Conservation (phyloP, 2,888 invertebrate genomes). For the Diarsia dahlii region DNA sequence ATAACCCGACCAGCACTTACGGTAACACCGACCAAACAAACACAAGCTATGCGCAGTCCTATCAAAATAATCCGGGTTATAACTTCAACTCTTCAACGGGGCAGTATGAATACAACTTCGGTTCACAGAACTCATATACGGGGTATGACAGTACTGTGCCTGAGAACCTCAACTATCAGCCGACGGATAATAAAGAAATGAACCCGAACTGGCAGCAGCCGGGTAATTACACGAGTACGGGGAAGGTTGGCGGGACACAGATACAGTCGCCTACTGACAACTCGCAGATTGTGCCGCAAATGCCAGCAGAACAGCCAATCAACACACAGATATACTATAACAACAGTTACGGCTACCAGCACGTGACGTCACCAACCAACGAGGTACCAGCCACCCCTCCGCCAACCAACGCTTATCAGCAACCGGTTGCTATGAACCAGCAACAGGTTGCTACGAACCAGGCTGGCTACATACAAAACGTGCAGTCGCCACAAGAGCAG, state of each 20-base stretch:
- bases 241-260: constrained; percentile 82
- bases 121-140: constrained; percentile 88
- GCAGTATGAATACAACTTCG: constrained; percentile 91
- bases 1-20: constrained; percentile 69
- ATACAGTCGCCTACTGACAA: constrained; percentile 87
- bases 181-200: constrained; percentile 70
- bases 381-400: constrained; percentile 72
- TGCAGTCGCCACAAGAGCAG: constrained; percentile 81
- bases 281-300: constrained; percentile 69
- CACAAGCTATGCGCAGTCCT: constrained; percentile 76
- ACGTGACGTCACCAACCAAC: constrained; percentile 69
- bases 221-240: constrained; percentile 88
- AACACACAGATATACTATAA: constrained; percentile 85
- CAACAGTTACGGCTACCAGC: constrained; percentile 88
- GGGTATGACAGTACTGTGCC: constrained; percentile 71
- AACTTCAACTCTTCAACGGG: constrained; percentile 90
- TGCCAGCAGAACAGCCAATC: constrained; percentile 63
- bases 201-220: constrained; percentile 75
- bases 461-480: constrained; percentile 68
- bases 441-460: constrained; percentile 65
- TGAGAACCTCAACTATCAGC: constrained; percentile 73
- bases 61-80: constrained; percentile 92
- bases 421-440: constrained; percentile 62
- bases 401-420: constrained; percentile 79
- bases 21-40: constrained; percentile 72